Percentiles rank a stretch among this genome's conserved stretches.
Conservation (phyloP, 2,113 vertebrate species). For the Bambusicola thoracicus region DNA sequence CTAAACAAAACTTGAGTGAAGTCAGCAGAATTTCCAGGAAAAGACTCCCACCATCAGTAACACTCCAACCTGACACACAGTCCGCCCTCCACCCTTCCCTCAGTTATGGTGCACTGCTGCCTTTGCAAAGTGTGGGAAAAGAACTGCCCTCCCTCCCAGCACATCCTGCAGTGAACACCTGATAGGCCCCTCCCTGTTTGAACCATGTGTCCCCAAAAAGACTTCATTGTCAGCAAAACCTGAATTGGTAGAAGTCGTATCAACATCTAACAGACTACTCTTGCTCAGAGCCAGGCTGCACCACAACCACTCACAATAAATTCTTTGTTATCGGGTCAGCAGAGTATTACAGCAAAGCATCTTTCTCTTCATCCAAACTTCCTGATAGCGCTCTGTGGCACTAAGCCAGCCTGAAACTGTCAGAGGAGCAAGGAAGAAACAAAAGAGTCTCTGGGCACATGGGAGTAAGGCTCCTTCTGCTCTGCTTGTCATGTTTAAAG, state of each 20-base stretch:
- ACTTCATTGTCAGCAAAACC: background rate
- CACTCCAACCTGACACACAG: background rate
- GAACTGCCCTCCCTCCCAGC: background rate
- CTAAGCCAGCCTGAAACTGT: background rate
- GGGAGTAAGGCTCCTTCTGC: background rate
- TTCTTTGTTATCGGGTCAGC: background rate
- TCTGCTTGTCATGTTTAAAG: background rate
- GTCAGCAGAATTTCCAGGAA: background rate
- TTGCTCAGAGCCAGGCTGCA: background rate
- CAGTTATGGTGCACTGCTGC: rapidly evolving
- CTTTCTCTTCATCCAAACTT: background rate
- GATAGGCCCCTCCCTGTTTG: background rate
- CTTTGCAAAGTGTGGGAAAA: rapidly evolving
- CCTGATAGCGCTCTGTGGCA: background rate
- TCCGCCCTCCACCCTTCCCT: background rate
- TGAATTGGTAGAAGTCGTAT: background rate
- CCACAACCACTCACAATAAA: background rate
- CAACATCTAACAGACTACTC: background rate
- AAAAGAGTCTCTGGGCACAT: background rate
- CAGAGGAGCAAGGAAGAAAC: background rate
- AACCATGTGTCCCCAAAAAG: background rate
- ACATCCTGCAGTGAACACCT: rapidly evolving
- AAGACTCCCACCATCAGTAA: background rate
- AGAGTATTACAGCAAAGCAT: background rate
- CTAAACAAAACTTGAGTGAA: background rate